These are phyloP conservation scores for Chromobotia macracanthus DNA, from an alignment of 2,797 vertebrate species.

Conservation along the genomic window DNA sequence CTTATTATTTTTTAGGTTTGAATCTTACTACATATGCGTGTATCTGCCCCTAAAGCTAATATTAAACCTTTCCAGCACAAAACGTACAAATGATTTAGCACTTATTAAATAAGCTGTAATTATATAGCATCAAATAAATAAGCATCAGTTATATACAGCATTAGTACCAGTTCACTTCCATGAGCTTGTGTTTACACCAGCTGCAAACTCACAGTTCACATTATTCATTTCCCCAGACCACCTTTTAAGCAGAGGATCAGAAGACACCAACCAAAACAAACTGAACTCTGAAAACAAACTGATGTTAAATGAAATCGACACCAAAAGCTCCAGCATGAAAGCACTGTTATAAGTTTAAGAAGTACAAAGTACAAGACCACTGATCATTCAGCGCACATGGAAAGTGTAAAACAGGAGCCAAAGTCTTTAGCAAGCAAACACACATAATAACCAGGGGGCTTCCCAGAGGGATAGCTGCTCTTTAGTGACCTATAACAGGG, in stretches of 20 bases:
- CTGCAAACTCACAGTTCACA: too few relatives aligned
- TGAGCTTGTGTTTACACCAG: too few relatives aligned
- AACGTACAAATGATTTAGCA: neutral
- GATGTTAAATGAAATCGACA: neutral
- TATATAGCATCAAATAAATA: too few relatives aligned
- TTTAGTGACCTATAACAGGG: conserved; percentile 79
- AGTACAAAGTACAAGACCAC: conserved; percentile 9
- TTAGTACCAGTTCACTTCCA: too few relatives aligned
- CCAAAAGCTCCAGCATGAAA: neutral
- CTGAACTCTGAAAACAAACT: too few relatives aligned
- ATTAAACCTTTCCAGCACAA: neutral
- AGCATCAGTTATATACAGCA: too few relatives aligned
- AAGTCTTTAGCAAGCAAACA: conserved; percentile 36
- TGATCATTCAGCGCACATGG: conserved; percentile 43
- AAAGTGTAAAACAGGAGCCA: conserved; percentile 32
- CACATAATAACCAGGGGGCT: conserved; percentile 25
- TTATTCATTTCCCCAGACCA: too few relatives aligned
- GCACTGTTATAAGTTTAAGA: neutral
- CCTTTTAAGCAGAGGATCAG: neutral
- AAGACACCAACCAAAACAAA: neutral
- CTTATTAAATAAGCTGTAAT: neutral
- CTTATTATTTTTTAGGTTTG: neutral
- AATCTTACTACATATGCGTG: neutral
- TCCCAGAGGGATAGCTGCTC: conserved; percentile 76
- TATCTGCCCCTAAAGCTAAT: neutral